Evolutionary conservation across 2,113 vertebrate genomes (phyloP).

Genomic region (Gymnorhina tibicen): DNA sequence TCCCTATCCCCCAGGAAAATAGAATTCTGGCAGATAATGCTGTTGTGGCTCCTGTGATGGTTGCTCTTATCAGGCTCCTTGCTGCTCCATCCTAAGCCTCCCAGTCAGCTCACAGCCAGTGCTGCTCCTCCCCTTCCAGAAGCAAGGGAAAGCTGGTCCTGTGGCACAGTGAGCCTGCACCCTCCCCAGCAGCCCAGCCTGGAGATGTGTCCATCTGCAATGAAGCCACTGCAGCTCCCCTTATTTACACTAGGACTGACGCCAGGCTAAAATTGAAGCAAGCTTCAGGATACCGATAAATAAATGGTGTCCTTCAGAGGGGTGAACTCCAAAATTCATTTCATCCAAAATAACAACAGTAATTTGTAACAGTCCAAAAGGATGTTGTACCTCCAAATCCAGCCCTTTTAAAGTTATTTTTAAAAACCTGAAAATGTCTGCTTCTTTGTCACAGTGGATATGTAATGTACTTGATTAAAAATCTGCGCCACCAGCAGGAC

Average conservation of each 20-base stretch:
- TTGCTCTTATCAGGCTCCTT: background rate
- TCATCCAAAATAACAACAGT: background rate
- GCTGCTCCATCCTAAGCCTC: background rate
- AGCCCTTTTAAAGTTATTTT: background rate
- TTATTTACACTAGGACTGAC: background rate
- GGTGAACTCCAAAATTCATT: background rate
- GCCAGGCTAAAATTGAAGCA: background rate
- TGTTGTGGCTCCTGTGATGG: fast-evolving
- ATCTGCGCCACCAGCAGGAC: background rate
- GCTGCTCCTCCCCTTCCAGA: background rate
- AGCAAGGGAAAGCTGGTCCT: background rate
- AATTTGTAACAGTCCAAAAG: background rate
- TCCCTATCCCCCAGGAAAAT: background rate
- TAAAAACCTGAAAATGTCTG: background rate
- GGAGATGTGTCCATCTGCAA: background rate
- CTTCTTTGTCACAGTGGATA: background rate
- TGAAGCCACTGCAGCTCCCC: background rate
- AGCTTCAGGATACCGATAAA: background rate
- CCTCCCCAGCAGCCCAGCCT: background rate
- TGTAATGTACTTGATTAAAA: background rate
- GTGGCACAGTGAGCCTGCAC: fast-evolving
- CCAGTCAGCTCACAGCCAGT: background rate
- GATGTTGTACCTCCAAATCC: background rate
- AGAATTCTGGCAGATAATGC: background rate
- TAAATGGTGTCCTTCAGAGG: background rate